phyloP scores from a whole-genome alignment of 2,113 vertebrate species.

The Condylura cristata region DNA sequence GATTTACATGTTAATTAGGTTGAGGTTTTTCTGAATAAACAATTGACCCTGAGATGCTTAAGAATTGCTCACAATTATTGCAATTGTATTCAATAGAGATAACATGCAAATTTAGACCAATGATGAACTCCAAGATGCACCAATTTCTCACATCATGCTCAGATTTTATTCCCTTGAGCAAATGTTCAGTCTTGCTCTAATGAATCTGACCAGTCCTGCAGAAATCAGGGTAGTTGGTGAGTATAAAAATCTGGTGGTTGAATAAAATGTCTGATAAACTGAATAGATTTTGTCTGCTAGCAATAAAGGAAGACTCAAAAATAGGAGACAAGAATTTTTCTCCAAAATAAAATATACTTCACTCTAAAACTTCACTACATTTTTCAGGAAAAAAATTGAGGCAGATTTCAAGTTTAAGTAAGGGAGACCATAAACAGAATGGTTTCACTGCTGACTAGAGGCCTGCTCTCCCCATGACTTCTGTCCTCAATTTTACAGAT shows the following conservation, averaged over 20 bases:
- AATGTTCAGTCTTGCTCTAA: slow-evolving; percentile 16
- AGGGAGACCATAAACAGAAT: not conserved
- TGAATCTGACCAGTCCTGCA: not conserved
- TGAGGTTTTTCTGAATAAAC: not conserved
- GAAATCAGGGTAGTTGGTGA: not conserved
- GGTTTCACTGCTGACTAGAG: not conserved
- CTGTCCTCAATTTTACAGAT: not conserved
- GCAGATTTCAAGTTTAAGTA: slow-evolving; percentile 36
- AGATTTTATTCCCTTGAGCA: slow-evolving; percentile 5
- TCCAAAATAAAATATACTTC: not conserved
- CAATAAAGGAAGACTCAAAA: not conserved
- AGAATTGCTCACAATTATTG: not conserved
- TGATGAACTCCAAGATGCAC: not conserved
- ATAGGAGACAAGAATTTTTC: not conserved
- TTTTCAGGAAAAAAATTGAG: not conserved
- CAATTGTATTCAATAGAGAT: not conserved
- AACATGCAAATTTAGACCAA: not conserved
- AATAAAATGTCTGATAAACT: not conserved
- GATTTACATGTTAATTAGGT: not conserved
- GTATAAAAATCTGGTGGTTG: not conserved
- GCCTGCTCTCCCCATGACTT: not conserved
- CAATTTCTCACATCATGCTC: not conserved
- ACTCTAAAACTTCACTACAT: not conserved
- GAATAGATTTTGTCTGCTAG: not conserved
- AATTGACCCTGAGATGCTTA: not conserved